Evolutionary conservation across 2,888 invertebrate genomes (phyloP).

Genomic region (Macaria notata): DNA sequence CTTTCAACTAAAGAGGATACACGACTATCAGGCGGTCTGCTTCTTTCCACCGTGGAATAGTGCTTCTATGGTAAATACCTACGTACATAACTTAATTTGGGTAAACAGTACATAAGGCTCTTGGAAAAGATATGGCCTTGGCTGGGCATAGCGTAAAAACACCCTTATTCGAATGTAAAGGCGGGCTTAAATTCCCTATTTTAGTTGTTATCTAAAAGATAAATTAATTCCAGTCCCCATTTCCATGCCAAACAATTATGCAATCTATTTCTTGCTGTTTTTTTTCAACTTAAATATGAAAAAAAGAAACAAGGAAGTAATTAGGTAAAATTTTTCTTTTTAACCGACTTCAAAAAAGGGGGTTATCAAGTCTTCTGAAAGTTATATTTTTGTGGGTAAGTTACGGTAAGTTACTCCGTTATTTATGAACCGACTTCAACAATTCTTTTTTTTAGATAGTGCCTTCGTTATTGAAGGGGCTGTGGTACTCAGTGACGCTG

Average conservation of each 20-base stretch:
- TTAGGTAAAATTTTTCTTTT: no score
- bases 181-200: not conserved
- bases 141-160: not conserved
- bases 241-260: no score
- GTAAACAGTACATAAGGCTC: not conserved
- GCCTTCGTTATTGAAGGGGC: constrained; percentile 52
- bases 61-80: constrained; percentile 33
- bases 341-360: no score
- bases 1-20: constrained; percentile 65
- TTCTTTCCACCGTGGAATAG: constrained; percentile 57
- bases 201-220: no score
- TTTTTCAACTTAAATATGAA: no score
- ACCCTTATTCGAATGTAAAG: not conserved
- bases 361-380: no score
- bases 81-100: not conserved
- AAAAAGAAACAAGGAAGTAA: no score
- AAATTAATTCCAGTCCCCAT: no score
- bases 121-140: not conserved
- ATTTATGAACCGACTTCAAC: not conserved
- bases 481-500: constrained; percentile 51
- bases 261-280: no score
- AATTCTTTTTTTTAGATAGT: constrained; percentile 48
- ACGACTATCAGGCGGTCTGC: constrained; percentile 73
- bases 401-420: no score
- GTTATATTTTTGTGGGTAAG: no score